Evolutionary conservation across 2,888 invertebrate species (phyloP).

Genomic region (Pyralis farinalis): DNA sequence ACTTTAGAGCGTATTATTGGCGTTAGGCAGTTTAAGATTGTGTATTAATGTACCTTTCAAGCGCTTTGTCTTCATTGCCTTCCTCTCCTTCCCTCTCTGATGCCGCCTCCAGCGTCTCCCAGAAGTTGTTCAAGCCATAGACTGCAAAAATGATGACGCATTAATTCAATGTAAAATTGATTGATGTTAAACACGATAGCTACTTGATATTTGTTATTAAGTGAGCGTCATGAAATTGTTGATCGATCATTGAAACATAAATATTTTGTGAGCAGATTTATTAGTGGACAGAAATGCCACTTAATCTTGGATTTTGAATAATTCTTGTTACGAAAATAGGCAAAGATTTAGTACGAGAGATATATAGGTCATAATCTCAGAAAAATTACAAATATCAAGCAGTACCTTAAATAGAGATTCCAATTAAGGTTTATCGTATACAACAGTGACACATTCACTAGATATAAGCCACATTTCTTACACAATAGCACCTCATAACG

Average conservation of each 20-base stretch:
- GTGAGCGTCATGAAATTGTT: too few species aligned
- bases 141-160: constrained; percentile 38
- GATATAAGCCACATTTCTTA: constrained; percentile 18
- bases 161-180: background rate
- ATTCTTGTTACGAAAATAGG: too few species aligned
- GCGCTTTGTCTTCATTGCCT: constrained; percentile 49
- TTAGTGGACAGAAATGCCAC: too few species aligned
- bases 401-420: constrained; percentile 4
- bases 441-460: constrained; percentile 18
- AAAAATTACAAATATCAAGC: too few species aligned
- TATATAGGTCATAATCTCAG: too few species aligned
- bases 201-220: background rate
- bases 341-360: too few species aligned
- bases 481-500: constrained; percentile 5
- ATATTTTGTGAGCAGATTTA: too few species aligned
- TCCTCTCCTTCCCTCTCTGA: constrained; percentile 63
- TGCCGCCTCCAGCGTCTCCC: constrained; percentile 63
- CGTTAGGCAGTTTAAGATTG: too few species aligned
- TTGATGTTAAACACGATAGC: background rate
- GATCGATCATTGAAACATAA: too few species aligned
- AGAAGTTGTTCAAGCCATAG: constrained; percentile 70
- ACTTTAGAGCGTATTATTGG: too few species aligned
- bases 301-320: too few species aligned
- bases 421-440: constrained; percentile 12
- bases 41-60: constrained; percentile 77